phyloP scores from a whole-genome alignment of 2,113 vertebrate genomes.

The Lathamus discolor region DNA sequence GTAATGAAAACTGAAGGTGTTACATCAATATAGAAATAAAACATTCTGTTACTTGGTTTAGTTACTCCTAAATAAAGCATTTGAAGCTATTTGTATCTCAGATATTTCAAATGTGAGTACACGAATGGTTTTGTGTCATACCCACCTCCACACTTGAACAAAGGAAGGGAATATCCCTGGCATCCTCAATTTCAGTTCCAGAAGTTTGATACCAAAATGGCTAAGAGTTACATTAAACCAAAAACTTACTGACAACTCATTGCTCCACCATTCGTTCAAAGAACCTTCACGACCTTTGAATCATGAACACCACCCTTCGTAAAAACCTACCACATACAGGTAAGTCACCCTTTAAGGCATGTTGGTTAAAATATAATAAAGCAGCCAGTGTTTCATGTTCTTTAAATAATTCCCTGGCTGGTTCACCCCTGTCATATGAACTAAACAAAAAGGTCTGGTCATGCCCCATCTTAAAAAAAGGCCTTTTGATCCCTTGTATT shows the following conservation, averaged over 20 bases:
- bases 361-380: neutral
- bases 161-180: neutral
- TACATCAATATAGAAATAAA: neutral
- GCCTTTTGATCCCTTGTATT: slow-evolving; percentile 6
- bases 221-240: neutral
- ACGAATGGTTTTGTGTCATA: neutral
- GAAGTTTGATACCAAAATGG: neutral
- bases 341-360: neutral
- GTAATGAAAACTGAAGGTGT: neutral
- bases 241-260: neutral
- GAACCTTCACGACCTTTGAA: neutral
- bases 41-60: neutral
- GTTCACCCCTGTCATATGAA: slow-evolving; percentile 15
- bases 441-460: slow-evolving; percentile 46
- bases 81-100: neutral
- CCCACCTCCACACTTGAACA: neutral
- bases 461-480: slow-evolving; percentile 1
- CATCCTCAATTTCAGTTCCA: slow-evolving; percentile 22
- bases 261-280: neutral
- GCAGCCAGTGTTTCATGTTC: neutral
- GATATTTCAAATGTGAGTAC: neutral
- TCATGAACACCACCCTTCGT: neutral
- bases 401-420: slow-evolving; percentile 40
- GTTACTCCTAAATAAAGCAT: neutral
- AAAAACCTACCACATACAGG: neutral